These are phyloP conservation scores for Drosophila azteca DNA, from an alignment of 1,140 invertebrate species.

Conservation along the genomic window DNA sequence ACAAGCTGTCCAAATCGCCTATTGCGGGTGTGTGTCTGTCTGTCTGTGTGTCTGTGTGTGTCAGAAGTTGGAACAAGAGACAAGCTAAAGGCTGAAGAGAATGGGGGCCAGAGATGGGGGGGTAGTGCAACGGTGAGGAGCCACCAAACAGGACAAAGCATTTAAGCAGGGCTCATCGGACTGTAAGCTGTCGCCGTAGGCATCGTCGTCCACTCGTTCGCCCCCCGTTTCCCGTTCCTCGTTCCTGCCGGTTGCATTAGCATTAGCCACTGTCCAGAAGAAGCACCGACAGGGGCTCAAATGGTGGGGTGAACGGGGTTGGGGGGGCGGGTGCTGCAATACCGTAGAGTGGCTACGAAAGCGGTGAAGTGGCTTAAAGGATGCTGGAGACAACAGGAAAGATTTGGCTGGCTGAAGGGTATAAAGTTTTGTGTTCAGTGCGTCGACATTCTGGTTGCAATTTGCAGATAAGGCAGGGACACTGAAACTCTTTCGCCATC, in stretches of 20 bases:
- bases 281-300: neutral
- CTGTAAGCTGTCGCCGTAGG: constrained; percentile 34
- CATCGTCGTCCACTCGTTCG: constrained; percentile 1
- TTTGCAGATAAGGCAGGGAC: constrained; percentile 64
- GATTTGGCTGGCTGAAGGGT: constrained; percentile 59
- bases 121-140: neutral
- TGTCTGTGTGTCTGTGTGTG: too few relatives aligned
- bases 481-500: constrained; percentile 16
- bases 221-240: too few relatives aligned
- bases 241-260: constrained; percentile 33
- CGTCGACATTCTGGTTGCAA: constrained; percentile 67
- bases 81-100: constrained; percentile 41
- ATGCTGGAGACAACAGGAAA: constrained; percentile 7
- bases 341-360: neutral
- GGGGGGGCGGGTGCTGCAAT: too few relatives aligned
- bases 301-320: too few relatives aligned
- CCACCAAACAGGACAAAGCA: constrained; percentile 23
- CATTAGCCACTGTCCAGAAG: constrained; percentile 43
- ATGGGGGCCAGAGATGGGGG: neutral
- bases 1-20: too few relatives aligned
- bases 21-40: too few relatives aligned
- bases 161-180: constrained; percentile 50
- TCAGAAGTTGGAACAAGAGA: constrained; percentile 54
- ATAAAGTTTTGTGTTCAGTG: constrained; percentile 57
- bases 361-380: neutral